Base-by-base conservation (phyloP, 2,888 invertebrate species). In the Fabriciana adippe region DNA sequence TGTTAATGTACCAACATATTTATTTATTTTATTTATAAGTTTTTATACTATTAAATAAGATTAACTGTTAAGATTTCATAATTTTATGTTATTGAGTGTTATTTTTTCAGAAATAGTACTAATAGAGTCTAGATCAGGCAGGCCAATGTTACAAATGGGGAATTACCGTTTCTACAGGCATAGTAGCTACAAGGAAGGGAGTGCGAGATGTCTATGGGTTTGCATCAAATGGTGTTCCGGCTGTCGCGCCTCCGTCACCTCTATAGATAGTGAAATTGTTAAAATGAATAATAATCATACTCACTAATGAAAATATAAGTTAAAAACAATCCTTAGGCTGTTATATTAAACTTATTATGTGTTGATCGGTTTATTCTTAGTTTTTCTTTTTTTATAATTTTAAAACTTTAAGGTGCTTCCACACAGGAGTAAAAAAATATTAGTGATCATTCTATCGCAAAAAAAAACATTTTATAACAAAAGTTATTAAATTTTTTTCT, bases 191-290 rank as follows among this genome's bases (percentile, higher is more conserved):
- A 70, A 69, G 59, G 21, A 41, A 41, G 66, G 66, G 13, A 69
- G 45, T 15, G 62, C 62, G 5, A 53, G 59, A 55, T 63, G 66
- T 47, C 53, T 66, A 5, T 69, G 69, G 69, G 62, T 69, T 8
- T 69, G 69, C 16, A 41, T 61, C 41, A 78, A 78, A 53, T 76
- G 74, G 66, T 67, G 72, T 41, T 63, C 65, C 15, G 76, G 77
- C 2, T 83, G 84, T 62, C 67, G 71, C 16, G 79, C 76, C 0
- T 67, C 72, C 4, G 64, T 79, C 21, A 72, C 69, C 3, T 78
- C 82, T 0, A 50, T 74, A 5, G 76, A 71, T 61, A 75, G 76
- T 14, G 64, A 67, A 45, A 77, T 84, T 5, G 62, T 81, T 1
- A 77, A 69, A 62, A 66, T 71, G 2, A 78, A 73, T 45, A 63